These are phyloP conservation scores for Porites rus DNA, from an alignment of 92 coral and sea anemone species.

Conservation along the genomic window DNA sequence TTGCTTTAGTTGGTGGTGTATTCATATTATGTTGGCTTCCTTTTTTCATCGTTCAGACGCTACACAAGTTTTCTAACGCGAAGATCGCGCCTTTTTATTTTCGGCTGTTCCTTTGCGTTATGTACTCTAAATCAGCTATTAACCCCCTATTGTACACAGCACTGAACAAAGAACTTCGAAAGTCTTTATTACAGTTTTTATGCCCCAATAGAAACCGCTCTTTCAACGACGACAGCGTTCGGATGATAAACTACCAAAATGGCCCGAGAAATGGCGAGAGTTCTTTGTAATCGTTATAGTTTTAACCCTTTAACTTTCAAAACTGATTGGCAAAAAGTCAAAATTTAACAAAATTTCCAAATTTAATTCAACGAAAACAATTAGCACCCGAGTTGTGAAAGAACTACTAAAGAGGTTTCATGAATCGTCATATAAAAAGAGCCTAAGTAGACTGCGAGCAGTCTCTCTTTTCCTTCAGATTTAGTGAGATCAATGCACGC, in stretches of 20 bases:
- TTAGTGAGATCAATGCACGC: no score
- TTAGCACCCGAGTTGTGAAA: no score
- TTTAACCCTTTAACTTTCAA: background rate
- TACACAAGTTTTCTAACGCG: constrained; percentile 80
- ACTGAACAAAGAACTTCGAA: constrained; percentile 85
- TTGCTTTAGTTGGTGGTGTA: constrained; percentile 93
- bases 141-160: constrained; percentile 84
- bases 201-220: constrained; percentile 7
- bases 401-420: no score
- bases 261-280: constrained; percentile 14
- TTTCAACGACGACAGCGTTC: constrained; percentile 1
- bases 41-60: constrained; percentile 89
- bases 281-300: background rate
- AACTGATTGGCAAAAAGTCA: background rate
- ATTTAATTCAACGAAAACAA: no score
- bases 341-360: no score
- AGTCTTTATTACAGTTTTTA: constrained; percentile 60
- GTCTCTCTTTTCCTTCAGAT: no score
- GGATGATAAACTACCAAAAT: background rate
- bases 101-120: constrained; percentile 79
- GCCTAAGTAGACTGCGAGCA: no score
- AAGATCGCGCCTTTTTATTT: constrained; percentile 75
- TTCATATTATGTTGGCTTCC: constrained; percentile 95
- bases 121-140: constrained; percentile 95
- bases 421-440: no score